Evolutionary conservation across 2,888 invertebrate genomes (phyloP), one percentile per base, ranked within the genome.

Genomic region (Lamproptera curius): DNA sequence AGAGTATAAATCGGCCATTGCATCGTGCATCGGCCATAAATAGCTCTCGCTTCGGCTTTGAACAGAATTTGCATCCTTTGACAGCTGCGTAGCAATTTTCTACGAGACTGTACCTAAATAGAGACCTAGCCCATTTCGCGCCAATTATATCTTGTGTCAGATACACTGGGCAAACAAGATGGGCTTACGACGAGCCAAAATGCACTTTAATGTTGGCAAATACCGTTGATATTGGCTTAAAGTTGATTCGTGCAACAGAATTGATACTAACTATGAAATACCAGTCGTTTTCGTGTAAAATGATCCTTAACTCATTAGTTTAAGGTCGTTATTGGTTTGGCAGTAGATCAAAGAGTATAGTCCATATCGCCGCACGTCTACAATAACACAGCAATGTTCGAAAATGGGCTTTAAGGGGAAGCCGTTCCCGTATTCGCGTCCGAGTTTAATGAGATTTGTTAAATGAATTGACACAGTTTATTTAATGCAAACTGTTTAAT

Each of bases 111-210:
- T 79, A 73, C 70, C 68, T 68, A 69, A 62, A 65, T 70, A 71
- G 70, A 53, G 64, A 61, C 39, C 58, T 60, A 71, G 73, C 73
- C 77, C 82, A 79, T 83, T 83, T 80, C 79, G 71, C 80, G 76
- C 75, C 83, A 85, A 84, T 85, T 84, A 83, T 78, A 76, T 65
- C 76, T 70, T 65, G 69, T 76, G 79, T 80, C 81, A 82, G 73
- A 77, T 65, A 76, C 80, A 80, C 70, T 68, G 73, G 69, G 63
- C 57, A 62, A 66, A 55, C 51, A 54, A 52, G 26, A 49, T 49
- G 42, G 52, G 46, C 46, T 52, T 33, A 1, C 23, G n/a, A 20
- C 33, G 20, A 31, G 11, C 2, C 14, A 8, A 38, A 16, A n/a
- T 40, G 9, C 35, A 47, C 50, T 33, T 16, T 52, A 28, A 14